A percentile compares a stretch with the other conserved stretches of the same genome.
phyloP scores from a whole-genome alignment of 2,888 invertebrate genomes.

The Archips crataeganus region DNA sequence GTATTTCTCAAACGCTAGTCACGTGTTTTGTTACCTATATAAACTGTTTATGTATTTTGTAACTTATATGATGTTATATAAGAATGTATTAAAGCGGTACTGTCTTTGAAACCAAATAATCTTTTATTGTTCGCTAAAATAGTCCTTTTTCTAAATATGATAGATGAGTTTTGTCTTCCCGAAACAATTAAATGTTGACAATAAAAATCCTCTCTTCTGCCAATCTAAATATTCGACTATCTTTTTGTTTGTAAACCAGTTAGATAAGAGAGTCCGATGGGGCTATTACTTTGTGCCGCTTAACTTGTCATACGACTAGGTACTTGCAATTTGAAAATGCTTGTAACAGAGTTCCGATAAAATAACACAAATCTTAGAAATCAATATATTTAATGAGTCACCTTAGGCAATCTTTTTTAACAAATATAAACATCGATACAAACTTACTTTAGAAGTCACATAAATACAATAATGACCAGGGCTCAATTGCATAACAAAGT shows the following conservation, averaged over 20 bases:
- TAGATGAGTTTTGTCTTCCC: no score
- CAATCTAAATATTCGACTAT: no score
- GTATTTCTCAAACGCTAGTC: slow-evolving; percentile 79
- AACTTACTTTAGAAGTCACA: slow-evolving; percentile 53
- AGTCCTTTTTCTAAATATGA: no score
- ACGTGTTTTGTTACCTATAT: slow-evolving; percentile 84
- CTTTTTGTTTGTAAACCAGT: no score
- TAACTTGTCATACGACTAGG: no score
- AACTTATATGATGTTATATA: slow-evolving; percentile 81
- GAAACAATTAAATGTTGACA: no score
- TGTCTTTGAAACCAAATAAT: slow-evolving; percentile 63
- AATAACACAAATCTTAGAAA: slow-evolving; percentile 42
- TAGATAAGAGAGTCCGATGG: no score
- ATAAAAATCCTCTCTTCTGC: no score
- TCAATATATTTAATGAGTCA: slow-evolving; percentile 60
- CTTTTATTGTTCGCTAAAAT: slow-evolving; percentile 43
- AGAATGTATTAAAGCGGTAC: slow-evolving; percentile 81
- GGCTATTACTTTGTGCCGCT: no score
- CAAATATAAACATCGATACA: slow-evolving; percentile 46
- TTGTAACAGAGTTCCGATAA: neutral
- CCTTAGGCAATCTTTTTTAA: slow-evolving; percentile 38
- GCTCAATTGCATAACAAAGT: no score
- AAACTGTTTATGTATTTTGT: slow-evolving; percentile 82
- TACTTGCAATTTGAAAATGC: neutral
- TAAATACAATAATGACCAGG: slow-evolving; percentile 44